Evolutionary conservation across 1,140 invertebrate genomes (phyloP).

Genomic region (Heterodera schachtii): DNA sequence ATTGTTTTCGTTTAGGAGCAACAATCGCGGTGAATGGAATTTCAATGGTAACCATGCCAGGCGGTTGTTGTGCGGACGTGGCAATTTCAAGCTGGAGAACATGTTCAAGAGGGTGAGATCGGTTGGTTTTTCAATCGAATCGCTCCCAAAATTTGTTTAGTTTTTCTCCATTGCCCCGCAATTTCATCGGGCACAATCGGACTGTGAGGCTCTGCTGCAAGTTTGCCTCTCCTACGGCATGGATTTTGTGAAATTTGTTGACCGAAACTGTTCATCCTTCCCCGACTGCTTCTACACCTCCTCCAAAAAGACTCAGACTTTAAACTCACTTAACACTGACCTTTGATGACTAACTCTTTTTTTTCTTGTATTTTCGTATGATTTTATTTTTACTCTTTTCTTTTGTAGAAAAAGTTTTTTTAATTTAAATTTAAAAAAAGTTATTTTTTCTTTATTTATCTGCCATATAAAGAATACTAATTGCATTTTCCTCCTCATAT

Average conservation of each 20-base stretch:
- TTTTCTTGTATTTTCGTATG: background rate
- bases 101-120: background rate
- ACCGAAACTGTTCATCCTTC: slow-evolving; percentile 8
- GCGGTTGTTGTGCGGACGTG: slow-evolving; percentile 1
- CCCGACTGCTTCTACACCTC: background rate
- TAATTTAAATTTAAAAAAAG: background rate
- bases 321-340: background rate
- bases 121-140: background rate
- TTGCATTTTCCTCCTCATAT: background rate
- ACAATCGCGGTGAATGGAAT: slow-evolving; percentile 27
- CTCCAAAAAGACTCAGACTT: background rate
- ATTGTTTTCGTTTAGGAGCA: slow-evolving; percentile 10
- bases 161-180: slow-evolving; percentile 1
- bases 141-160: slow-evolving; percentile 1
- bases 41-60: slow-evolving; percentile 27
- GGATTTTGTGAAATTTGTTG: slow-evolving; percentile 36
- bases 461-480: too few relatives aligned
- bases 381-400: background rate
- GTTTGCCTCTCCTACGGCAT: slow-evolving; percentile 33
- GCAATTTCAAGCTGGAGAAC: background rate
- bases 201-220: slow-evolving; percentile 33
- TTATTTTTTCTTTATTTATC: too few relatives aligned
- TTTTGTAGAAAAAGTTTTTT: background rate
- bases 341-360: too few relatives aligned
- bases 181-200: slow-evolving; percentile 30